Evolutionary conservation across 2,113 vertebrate species (phyloP).

Genomic region (Sterna hirundo): DNA sequence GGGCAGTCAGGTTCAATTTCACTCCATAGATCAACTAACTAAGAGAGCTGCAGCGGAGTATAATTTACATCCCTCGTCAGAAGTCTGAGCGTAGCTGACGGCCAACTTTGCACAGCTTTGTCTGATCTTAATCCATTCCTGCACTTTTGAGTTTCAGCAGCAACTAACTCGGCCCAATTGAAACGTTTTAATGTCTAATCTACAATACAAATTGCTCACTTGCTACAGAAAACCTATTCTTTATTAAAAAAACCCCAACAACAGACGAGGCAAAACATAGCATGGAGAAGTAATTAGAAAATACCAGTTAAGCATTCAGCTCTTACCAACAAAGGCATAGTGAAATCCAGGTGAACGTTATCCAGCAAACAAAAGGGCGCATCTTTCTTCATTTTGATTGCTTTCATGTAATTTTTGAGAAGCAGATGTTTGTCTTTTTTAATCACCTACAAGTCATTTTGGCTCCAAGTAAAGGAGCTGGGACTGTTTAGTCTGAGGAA

Average conservation of each 20-base stretch:
- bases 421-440: neutral
- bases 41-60: constrained; percentile 31
- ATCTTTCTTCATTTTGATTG: neutral
- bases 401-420: neutral
- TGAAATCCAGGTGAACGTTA: neutral
- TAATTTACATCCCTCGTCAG: constrained; percentile 56
- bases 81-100: constrained; percentile 55
- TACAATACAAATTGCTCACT: neutral
- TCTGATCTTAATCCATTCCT: constrained; percentile 62
- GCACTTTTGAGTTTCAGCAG: constrained; percentile 34
- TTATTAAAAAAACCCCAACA: neutral
- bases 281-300: neutral
- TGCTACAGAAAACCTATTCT: neutral
- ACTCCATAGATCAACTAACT: constrained; percentile 45
- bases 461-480: neutral
- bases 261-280: neutral
- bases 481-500: too few species aligned
- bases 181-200: neutral
- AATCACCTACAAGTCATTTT: neutral
- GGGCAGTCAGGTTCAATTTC: constrained; percentile 55
- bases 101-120: constrained; percentile 51
- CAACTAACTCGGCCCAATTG: neutral
- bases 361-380: neutral
- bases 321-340: neutral
- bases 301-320: neutral